Conservation (phyloP, 2,113 vertebrate species). For the Tonatia bakeri region DNA sequence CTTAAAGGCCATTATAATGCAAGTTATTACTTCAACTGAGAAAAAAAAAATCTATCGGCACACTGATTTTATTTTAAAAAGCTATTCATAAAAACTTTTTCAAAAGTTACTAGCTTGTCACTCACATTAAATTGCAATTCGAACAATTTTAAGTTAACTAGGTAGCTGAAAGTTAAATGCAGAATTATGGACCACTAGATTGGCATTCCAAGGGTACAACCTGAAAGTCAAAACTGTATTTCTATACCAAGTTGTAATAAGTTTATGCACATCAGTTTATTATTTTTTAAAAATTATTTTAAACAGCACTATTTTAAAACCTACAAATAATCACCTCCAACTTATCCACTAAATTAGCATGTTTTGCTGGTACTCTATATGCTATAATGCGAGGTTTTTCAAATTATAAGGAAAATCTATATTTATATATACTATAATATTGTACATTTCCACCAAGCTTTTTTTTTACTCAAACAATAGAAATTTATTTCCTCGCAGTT, state of each 20-base stretch:
- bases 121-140: neutral
- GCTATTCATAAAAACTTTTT: neutral
- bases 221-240: neutral
- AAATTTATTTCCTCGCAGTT: no score
- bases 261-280: neutral
- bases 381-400: neutral
- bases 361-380: slow-evolving; percentile 6
- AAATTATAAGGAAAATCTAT: neutral
- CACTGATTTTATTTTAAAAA: neutral
- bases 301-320: neutral
- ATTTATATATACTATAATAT: neutral
- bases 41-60: neutral
- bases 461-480: no score
- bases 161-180: slow-evolving; percentile 21
- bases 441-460: neutral
- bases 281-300: neutral
- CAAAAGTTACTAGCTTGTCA: neutral
- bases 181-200: neutral
- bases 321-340: neutral
- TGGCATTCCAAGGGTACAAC: neutral
- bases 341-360: neutral
- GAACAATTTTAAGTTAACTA: slow-evolving; percentile 15
- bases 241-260: neutral
- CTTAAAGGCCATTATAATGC: neutral
- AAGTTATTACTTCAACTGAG: neutral